phyloP scores from a whole-genome alignment of 2,888 invertebrate species.

The Maniola hyperantus region DNA sequence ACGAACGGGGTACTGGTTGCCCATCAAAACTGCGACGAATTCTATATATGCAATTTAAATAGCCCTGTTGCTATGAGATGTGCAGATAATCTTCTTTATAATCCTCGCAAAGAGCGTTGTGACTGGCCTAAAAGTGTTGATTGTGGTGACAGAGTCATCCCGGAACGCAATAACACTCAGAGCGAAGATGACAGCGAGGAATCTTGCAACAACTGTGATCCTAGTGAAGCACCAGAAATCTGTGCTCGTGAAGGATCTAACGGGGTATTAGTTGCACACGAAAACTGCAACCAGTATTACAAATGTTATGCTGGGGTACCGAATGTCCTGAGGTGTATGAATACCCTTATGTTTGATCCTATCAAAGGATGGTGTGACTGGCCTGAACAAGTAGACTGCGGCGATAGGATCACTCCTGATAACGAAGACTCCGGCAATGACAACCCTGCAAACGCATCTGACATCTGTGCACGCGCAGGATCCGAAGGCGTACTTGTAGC shows the following conservation, averaged over 20 bases:
- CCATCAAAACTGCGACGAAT: conserved; percentile 49
- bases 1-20: conserved; percentile 49
- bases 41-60: conserved; percentile 44
- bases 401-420: conserved; percentile 42
- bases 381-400: conserved; percentile 48
- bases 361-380: conserved; percentile 48
- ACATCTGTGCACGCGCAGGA: conserved; percentile 42
- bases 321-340: conserved; percentile 42
- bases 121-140: conserved; percentile 51
- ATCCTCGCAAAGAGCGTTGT: conserved; percentile 45
- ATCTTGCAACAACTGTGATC: conserved; percentile 34
- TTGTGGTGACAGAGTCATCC: conserved; percentile 46
- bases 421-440: conserved; percentile 34
- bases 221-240: conserved; percentile 40
- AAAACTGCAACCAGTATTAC: conserved; percentile 53
- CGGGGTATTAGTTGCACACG: conserved; percentile 51
- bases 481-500: conserved; percentile 52
- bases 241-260: conserved; percentile 47
- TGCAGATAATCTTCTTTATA: conserved; percentile 43
- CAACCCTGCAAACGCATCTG: conserved; percentile 42
- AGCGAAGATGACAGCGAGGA: conserved; percentile 23
- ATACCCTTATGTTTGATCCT: conserved; percentile 47
- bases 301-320: conserved; percentile 45
- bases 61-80: conserved; percentile 41
- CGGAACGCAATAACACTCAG: conserved; percentile 33